Conservation (phyloP, 2,888 invertebrate genomes). For the Amphipyra berbera region DNA sequence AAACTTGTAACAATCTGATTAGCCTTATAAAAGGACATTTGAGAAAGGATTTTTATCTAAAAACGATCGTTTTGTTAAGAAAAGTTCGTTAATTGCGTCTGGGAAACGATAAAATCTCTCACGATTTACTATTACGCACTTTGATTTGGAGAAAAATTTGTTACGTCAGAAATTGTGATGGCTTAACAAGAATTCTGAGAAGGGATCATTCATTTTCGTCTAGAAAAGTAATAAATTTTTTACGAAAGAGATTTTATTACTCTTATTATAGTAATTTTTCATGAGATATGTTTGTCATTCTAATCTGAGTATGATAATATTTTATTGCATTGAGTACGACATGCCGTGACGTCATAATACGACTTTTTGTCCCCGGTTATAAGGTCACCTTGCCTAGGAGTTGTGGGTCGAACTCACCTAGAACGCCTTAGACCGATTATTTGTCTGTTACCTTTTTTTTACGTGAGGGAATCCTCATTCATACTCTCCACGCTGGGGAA, state of each 20-base stretch:
- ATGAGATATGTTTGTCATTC: constrained; percentile 12
- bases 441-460: too few relatives aligned
- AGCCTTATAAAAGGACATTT: constrained; percentile 43
- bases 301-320: constrained; percentile 1
- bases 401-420: too few relatives aligned
- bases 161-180: constrained; percentile 5
- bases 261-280: constrained; percentile 28
- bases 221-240: constrained; percentile 41
- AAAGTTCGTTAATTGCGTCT: constrained; percentile 51
- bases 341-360: constrained; percentile 1
- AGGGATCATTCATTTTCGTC: constrained; percentile 48
- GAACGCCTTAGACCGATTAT: too few relatives aligned
- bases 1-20: constrained; percentile 58
- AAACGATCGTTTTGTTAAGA: constrained; percentile 45
- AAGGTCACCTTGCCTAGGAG: constrained; percentile 7
- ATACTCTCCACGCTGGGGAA: too few relatives aligned
- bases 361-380: background rate
- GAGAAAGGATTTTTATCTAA: constrained; percentile 48
- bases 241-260: constrained; percentile 38
- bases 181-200: constrained; percentile 2
- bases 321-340: background rate
- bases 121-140: constrained; percentile 36
- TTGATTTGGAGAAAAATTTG: constrained; percentile 37
- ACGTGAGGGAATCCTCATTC: too few relatives aligned
- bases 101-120: constrained; percentile 37